phyloP scores from a whole-genome alignment of 1,140 invertebrate species.

The Philopotamus ludificatus region DNA sequence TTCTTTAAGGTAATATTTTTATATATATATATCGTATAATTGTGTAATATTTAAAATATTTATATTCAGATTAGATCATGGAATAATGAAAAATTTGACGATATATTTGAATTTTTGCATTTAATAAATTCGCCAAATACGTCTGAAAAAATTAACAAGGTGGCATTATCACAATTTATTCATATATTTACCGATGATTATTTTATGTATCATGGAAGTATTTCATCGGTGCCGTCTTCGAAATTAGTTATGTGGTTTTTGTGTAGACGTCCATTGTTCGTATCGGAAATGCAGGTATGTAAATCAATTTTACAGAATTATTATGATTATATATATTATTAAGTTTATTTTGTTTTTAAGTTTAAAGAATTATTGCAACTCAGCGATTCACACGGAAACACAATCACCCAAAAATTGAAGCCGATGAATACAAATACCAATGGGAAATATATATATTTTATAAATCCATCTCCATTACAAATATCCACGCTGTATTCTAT shows the following conservation, averaged over 20 bases:
- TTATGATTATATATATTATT: background rate
- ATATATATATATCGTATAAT: background rate
- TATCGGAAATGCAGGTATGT: conserved; percentile 25
- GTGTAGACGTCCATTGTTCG: conserved; percentile 12
- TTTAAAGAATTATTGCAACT: too few relatives aligned
- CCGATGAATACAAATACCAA: background rate
- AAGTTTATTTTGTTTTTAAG: background rate
- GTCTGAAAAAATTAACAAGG: background rate
- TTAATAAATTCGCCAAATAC: conserved; percentile 4
- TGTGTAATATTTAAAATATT: background rate
- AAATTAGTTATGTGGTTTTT: conserved; percentile 15
- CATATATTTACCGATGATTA: conserved; percentile 16
- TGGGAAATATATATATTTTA: conserved; percentile 17
- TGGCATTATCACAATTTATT: background rate
- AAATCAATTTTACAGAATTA: background rate
- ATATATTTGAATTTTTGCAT: conserved; percentile 8
- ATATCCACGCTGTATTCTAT: conserved; percentile 14
- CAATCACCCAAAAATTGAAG: too few relatives aligned
- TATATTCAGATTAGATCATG: background rate
- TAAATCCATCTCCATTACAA: conserved; percentile 21
- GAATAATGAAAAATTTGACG: conserved; percentile 5
- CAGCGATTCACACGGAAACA: too few relatives aligned
- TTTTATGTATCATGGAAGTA: conserved; percentile 20
- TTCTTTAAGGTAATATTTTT: conserved; percentile 50
- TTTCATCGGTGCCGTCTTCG: background rate